Conservation (phyloP, 2,888 invertebrate species). For the Hydrotaea diabolus region DNA sequence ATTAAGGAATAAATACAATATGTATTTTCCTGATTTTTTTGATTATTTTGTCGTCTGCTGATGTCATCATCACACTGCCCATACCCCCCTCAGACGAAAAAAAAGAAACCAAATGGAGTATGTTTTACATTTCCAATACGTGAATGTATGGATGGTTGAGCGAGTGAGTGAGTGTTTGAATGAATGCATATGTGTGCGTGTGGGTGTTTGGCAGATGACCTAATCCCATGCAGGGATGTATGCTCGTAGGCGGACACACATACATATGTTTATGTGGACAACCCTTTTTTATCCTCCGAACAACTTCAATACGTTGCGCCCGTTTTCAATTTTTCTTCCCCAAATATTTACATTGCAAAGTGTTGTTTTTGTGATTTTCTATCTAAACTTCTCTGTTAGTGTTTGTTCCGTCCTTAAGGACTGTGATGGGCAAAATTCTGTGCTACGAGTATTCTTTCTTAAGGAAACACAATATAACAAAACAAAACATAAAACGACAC, state of each 20-base stretch:
- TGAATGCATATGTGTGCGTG: not conserved
- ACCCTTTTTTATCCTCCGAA: constrained; percentile 52
- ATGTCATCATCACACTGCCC: constrained; percentile 51
- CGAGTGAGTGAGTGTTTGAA: not conserved
- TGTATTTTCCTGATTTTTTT: constrained; percentile 5
- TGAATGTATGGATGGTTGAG: constrained; percentile 10
- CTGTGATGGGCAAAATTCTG: constrained; percentile 22
- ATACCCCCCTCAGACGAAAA: not conserved
- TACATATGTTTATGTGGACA: constrained; percentile 36
- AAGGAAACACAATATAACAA: constrained; percentile 54
- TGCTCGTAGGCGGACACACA: not conserved
- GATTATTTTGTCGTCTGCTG: constrained; percentile 40
- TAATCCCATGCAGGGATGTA: constrained; percentile 48
- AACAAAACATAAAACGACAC: constrained; percentile 5
- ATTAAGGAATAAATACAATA: constrained; percentile 15
- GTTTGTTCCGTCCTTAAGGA: constrained; percentile 9
- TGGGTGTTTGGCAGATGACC: constrained; percentile 41
- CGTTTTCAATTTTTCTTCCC: constrained; percentile 56
- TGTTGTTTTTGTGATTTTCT: constrained; percentile 44
- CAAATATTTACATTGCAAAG: constrained; percentile 62
- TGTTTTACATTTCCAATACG: constrained; percentile 23
- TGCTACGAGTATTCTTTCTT: constrained; percentile 5
- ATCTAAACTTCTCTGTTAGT: constrained; percentile 48
- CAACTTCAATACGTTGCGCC: constrained; percentile 43
- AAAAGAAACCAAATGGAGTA: constrained; percentile 27